Conservation (phyloP, 2,888 invertebrate genomes). For the Venustoraphidia nigricollis region DNA sequence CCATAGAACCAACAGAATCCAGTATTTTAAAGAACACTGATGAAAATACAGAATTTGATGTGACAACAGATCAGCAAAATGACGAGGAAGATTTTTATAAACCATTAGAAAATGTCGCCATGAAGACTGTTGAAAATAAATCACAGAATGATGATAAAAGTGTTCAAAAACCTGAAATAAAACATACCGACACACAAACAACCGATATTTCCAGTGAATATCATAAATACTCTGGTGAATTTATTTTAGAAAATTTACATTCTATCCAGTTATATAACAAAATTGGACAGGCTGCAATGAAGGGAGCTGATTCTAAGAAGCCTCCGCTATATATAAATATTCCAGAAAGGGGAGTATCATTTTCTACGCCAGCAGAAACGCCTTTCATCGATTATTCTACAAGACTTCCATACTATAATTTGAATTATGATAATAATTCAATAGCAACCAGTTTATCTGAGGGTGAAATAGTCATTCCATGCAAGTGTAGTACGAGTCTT, state of each 20-base stretch:
- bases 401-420: not conserved
- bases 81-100: no score
- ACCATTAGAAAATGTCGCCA: no score
- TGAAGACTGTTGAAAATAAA: no score
- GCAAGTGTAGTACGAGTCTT: conserved; percentile 10
- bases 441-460: conserved; percentile 8
- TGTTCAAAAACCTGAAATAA: no score
- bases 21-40: no score
- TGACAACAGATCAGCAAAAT: no score
- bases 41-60: not conserved
- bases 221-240: not conserved
- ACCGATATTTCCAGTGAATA: not conserved
- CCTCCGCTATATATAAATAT: not conserved
- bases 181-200: not conserved
- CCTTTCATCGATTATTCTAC: not conserved
- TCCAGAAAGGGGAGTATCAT: not conserved
- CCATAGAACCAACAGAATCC: no score
- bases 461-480: conserved; percentile 10
- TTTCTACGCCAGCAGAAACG: no score
- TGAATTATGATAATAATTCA: not conserved
- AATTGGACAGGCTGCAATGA: not conserved
- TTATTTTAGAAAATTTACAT: conserved; percentile 4
- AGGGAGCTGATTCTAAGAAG: not conserved
- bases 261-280: not conserved
- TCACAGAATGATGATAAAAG: no score